A percentile compares a stretch with the other conserved stretches of the same genome.
These are phyloP conservation scores for Monodelphis domestica DNA, from an alignment of 2,797 vertebrate genomes.

Conservation along the genomic window DNA sequence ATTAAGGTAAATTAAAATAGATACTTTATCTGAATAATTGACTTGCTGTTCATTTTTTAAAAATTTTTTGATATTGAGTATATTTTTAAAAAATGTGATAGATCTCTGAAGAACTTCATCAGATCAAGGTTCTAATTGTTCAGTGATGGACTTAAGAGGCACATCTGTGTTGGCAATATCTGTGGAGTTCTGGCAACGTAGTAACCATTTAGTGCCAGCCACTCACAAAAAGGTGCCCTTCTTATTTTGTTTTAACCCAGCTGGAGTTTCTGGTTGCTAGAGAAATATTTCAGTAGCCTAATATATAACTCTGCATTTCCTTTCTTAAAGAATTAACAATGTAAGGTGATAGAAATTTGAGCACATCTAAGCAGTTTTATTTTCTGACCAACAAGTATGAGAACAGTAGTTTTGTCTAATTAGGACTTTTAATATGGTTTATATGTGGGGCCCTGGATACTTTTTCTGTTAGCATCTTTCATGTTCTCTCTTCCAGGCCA, in stretches of 20 bases:
- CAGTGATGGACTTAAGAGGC: slow-evolving; percentile 10
- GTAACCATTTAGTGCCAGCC: slow-evolving; percentile 15
- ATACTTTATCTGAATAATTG: slow-evolving; percentile 18
- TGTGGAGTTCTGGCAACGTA: slow-evolving; percentile 47
- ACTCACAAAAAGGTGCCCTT: slow-evolving; percentile 20
- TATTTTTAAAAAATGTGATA: not conserved
- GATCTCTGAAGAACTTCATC: slow-evolving; percentile 39
- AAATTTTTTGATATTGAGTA: slow-evolving; percentile 46
- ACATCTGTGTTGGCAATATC: slow-evolving; percentile 28
- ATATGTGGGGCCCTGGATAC: slow-evolving; percentile 34
- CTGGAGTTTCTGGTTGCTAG: slow-evolving; percentile 41
- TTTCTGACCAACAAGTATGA: slow-evolving; percentile 51
- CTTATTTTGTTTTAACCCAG: not conserved
- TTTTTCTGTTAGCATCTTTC: slow-evolving; percentile 80
- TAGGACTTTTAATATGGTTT: slow-evolving; percentile 42
- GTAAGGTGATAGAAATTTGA: slow-evolving; percentile 34
- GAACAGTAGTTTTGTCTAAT: slow-evolving; percentile 57
- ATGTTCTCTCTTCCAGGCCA: slow-evolving; percentile 89
- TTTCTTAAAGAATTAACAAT: slow-evolving; percentile 32
- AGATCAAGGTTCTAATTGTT: slow-evolving; percentile 30
- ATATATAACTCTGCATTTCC: slow-evolving; percentile 48
- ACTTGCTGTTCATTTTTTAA: slow-evolving; percentile 52
- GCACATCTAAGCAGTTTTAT: slow-evolving; percentile 26
- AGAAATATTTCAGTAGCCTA: slow-evolving; percentile 13
- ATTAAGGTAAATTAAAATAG: slow-evolving; percentile 52